Base-by-base conservation (phyloP, 2,888 invertebrate species). In the Minunthozetes semirufus region DNA sequence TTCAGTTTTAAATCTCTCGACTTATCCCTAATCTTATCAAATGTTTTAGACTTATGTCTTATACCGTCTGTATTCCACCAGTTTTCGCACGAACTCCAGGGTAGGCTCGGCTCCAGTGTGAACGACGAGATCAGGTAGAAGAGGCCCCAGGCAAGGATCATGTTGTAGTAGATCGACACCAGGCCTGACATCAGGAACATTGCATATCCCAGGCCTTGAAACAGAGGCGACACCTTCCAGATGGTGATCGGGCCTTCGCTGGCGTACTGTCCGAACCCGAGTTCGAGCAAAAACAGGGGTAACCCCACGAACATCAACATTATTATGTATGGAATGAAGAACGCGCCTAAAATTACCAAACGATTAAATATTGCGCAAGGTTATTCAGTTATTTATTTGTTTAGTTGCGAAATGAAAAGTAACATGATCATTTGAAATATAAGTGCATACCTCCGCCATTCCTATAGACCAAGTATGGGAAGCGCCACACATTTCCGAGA, bases 71-170 rank as follows among this genome's bases (percentile, higher is more conserved):
- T 82, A 78, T 83, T 83, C 84, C 84, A 85, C 75, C 79, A 80
- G 76, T 83, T 82, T 17, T 83, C 83, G 80, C 85, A 85, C 25
- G 81, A 81, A 53, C 80, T 80, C 85, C 85, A 85, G 0, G 85
- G 84, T 38, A 85, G 79, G 15, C 38, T 66, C 22, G 81, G 79
- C 19, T 42, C 42, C 42, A 42, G 42, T 6, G 82, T 81, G 77
- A 85, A 82, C 13, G 84, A 84, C 6, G 83, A 82, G 77, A 84
- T 82, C 72, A 86, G 81, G 78, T 86, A 86, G 81, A 84, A 85
- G 53, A 86, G 79, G 1, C 85, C 83, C 85, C 86, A 86, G 15
- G 85, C 85, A 17, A 86, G 83, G 77, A 86, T 83, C 81, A 86
- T 83, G 80, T 86, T 86, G 82, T 86, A 85, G 80, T 86, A 86